Percentiles rank a stretch among this genome's conserved stretches.
phyloP scores from a whole-genome alignment of 2,113 vertebrate species.

The Cyprinus carpio region DNA sequence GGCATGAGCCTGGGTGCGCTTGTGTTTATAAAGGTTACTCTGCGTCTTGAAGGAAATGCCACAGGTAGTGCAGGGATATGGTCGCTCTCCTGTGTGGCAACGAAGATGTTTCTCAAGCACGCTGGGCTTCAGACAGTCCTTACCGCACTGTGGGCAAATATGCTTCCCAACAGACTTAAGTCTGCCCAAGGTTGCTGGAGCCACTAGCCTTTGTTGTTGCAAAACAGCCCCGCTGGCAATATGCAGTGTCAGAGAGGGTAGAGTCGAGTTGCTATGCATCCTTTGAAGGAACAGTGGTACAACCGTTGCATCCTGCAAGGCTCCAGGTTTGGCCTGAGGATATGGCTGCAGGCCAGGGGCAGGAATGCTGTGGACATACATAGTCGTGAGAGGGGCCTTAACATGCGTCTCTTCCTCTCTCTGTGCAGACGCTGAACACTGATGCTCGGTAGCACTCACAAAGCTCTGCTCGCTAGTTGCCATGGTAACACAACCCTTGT shows the following conservation, averaged over 20 bases:
- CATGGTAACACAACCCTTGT: slow-evolving; percentile 77
- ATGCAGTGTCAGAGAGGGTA: slow-evolving; percentile 82
- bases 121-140: slow-evolving; percentile 96
- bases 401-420: slow-evolving; percentile 68
- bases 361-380: slow-evolving; percentile 80
- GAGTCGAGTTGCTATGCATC: slow-evolving; percentile 69
- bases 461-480: slow-evolving; percentile 78
- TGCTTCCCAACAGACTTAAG: slow-evolving; percentile 83
- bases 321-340: slow-evolving; percentile 66
- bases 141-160: slow-evolving; percentile 88
- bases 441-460: slow-evolving; percentile 65
- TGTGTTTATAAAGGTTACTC: slow-evolving; percentile 97
- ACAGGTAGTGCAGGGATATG: slow-evolving; percentile 89
- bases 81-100: slow-evolving; percentile 94
- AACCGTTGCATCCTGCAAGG: slow-evolving; percentile 61
- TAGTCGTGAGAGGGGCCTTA: slow-evolving; percentile 72
- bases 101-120: slow-evolving; percentile 96
- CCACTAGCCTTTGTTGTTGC: slow-evolving; percentile 63
- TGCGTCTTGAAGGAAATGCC: slow-evolving; percentile 96
- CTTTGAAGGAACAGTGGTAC: slow-evolving; percentile 68
- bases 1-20: slow-evolving; percentile 89
- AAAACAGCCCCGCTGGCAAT: slow-evolving; percentile 80
- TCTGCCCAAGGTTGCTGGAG: slow-evolving; percentile 64
- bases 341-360: slow-evolving; percentile 76
- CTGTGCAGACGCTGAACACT: slow-evolving; percentile 65